Percentiles rank a stretch among this genome's conserved stretches.
These are phyloP conservation scores for Oryzias woworae DNA, from an alignment of 2,113 vertebrate species.

Conservation along the genomic window DNA sequence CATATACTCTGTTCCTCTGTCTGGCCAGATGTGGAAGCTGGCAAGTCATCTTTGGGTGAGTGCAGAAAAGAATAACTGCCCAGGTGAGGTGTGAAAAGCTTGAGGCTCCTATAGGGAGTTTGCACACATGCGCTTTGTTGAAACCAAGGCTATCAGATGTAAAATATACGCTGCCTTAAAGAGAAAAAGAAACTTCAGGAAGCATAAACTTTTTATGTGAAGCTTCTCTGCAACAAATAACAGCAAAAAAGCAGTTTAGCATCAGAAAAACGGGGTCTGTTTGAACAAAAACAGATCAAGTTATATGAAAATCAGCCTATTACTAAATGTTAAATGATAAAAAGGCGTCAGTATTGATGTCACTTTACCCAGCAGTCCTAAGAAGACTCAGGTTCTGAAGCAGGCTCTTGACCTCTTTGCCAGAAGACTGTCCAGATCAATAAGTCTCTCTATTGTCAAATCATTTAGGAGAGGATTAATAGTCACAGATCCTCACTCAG, in stretches of 20 bases:
- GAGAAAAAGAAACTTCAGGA: conserved; percentile 57
- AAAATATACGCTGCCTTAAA: conserved; percentile 71
- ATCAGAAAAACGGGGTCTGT: conserved; percentile 21
- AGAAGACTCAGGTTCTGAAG: conserved; percentile 14
- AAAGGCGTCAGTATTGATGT: conserved; percentile 5
- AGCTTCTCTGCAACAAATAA: conserved; percentile 57
- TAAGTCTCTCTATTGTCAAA: conserved; percentile 74
- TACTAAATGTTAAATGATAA: conserved; percentile 28
- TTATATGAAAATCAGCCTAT: background rate
- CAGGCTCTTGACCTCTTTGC: conserved; percentile 59
- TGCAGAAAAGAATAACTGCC: conserved; percentile 49
- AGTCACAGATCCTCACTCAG: conserved; percentile 63
- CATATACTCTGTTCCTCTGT: conserved; percentile 62
- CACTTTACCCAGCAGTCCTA: conserved; percentile 52
- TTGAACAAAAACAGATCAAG: conserved; percentile 23
- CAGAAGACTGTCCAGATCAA: conserved; percentile 68
- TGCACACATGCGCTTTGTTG: conserved; percentile 54
- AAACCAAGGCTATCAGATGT: conserved; percentile 56
- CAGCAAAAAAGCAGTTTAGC: conserved; percentile 20
- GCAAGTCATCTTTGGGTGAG: conserved; percentile 41
- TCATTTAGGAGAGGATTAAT: conserved; percentile 72
- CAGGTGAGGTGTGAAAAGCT: conserved; percentile 44
- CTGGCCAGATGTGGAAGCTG: conserved; percentile 73
- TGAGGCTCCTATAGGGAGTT: conserved; percentile 45
- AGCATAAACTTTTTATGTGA: conserved; percentile 60